These are phyloP conservation scores for Axea sp. DNA, from an alignment of 2,888 invertebrate genomes.

Conservation along the genomic window DNA sequence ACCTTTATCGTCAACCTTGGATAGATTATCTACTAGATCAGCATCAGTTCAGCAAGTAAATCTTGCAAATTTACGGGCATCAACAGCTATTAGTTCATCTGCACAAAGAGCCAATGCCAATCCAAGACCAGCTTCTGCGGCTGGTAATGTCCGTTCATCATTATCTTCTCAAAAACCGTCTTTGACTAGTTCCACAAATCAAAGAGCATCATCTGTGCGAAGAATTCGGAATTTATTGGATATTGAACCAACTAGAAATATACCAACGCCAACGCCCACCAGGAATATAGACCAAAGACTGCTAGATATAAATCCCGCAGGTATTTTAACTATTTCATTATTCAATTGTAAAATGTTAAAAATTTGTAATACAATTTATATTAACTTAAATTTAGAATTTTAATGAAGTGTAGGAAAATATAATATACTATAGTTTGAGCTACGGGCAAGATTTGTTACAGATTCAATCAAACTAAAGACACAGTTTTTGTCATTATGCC, in stretches of 20 bases:
- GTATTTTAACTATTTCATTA: conserved; percentile 80
- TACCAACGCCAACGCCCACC: conserved; percentile 88
- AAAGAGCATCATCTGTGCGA: conserved; percentile 84
- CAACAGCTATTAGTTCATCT: conserved; percentile 77
- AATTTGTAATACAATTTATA: too few species aligned
- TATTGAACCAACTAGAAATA: conserved; percentile 82
- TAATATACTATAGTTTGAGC: too few species aligned
- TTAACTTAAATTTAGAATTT: too few species aligned
- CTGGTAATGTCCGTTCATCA: conserved; percentile 74
- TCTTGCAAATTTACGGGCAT: conserved; percentile 76
- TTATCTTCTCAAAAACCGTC: conserved; percentile 73
- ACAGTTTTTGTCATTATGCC: too few species aligned
- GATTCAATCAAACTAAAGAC: too few species aligned
- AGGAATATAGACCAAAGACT: conserved; percentile 84
- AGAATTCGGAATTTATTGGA: conserved; percentile 91
- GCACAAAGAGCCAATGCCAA: conserved; percentile 73
- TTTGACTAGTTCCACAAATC: conserved; percentile 67
- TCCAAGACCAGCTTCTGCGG: conserved; percentile 75
- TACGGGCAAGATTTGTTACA: too few species aligned
- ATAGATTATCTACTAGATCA: conserved; percentile 83
- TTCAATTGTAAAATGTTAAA: too few species aligned
- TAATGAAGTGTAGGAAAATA: too few species aligned
- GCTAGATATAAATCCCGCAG: conserved; percentile 94
- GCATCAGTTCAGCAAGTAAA: conserved; percentile 83
- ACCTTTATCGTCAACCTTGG: conserved; percentile 85